phyloP scores from a whole-genome alignment of 30 jellyfish, hydroid and myxozoan genomes.

The Aurelia sp. region DNA sequence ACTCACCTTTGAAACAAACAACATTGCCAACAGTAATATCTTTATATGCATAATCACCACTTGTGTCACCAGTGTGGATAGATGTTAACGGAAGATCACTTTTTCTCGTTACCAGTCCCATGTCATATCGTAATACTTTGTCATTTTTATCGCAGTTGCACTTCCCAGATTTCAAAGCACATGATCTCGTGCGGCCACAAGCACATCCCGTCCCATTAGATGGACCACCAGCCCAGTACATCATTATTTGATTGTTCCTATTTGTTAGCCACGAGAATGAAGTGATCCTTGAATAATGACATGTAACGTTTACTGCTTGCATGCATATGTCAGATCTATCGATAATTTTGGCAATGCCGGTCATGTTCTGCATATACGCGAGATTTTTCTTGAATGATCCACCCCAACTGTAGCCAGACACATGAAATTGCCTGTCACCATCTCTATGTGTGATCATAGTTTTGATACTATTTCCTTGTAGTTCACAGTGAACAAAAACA shows the following conservation, averaged over 20 bases:
- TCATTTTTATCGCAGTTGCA: conserved; percentile 61
- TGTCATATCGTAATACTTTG: background rate
- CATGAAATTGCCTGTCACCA: conserved; percentile 13
- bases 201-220: conserved; percentile 52
- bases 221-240: conserved; percentile 64
- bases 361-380: background rate
- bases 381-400: conserved; percentile 15
- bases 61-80: conserved; percentile 40
- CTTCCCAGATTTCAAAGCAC: background rate
- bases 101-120: conserved; percentile 29
- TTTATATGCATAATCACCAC: background rate
- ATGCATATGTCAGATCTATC: conserved; percentile 35
- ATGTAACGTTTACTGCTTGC: conserved; percentile 13
- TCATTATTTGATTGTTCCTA: conserved; percentile 14
- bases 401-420: background rate
- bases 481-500: background rate
- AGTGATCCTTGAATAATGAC: conserved; percentile 1
- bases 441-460: conserved; percentile 15
- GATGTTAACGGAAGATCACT: conserved; percentile 19
- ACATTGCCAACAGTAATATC: conserved; percentile 4
- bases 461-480: background rate
- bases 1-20: conserved; percentile 13
- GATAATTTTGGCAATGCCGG: conserved; percentile 10
- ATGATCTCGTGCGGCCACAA: conserved; percentile 26
- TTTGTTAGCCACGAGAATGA: conserved; percentile 20